Base-by-base conservation (phyloP, 2,113 vertebrate species). In the Poeciliopsis turrubarensis region DNA sequence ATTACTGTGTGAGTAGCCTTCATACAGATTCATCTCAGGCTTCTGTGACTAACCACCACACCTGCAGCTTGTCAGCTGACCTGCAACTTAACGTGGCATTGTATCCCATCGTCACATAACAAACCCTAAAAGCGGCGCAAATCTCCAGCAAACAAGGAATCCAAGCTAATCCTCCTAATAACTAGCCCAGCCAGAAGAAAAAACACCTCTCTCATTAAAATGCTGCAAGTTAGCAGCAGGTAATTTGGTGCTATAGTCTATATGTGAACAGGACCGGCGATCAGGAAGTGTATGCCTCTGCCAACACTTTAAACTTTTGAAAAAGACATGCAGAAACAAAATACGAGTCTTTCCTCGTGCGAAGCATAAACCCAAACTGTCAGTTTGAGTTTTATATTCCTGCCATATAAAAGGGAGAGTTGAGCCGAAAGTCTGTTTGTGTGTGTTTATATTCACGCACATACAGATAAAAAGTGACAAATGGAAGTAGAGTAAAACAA, bases 1-100 rank as follows among this genome's bases (percentile, higher is more conserved):
- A 91, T 89, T 84, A 86, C 85, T 83, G 87, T 89, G 89, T 89
- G 51, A 88, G 75, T 27, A 69, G 47, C 75, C 80, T 78, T 64
- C 26, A 65, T 54, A 62, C 13, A 64, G 68, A 41, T 75, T 73
- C 65, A 14, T 75, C 70, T 81, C 82, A 89, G 86, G 83, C 86
- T 44, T 81, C 79, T 84, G 87, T 85, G 80, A 89, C 71, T 47
- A 77, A 81, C 66, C 68, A 57, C 41, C 69, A 69, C 65, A 51
- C 67, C 74, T 69, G 86, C 29, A 68, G 68, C 75, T 77, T 67
- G 65, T 60, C 72, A 72, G 62, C 62, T 70, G 77, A 82, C 76
- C 64, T 75, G 70, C 61, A 74, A 73, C 67, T 75, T 68, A 9
- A 34, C 34, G 67, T 70, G 30, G 79, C 78, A 72, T 80, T 78